These are phyloP conservation scores for Leptopilina boulardi DNA, from an alignment of 1,140 invertebrate species.

Conservation along the genomic window DNA sequence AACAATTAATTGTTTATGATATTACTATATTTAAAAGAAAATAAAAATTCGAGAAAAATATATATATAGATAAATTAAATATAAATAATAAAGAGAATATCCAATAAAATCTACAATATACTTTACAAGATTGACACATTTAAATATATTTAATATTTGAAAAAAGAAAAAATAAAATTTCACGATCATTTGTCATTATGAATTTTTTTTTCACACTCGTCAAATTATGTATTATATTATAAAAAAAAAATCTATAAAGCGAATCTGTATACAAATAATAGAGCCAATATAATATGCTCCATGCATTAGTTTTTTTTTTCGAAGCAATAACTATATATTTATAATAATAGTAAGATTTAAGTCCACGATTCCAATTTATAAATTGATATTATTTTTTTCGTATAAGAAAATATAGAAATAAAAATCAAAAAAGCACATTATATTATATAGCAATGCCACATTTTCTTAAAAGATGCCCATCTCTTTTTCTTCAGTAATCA, in stretches of 20 bases:
- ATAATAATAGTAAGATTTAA: background rate
- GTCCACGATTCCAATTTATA: constrained; percentile 4
- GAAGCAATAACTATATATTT: background rate
- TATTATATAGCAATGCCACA: constrained; percentile 33
- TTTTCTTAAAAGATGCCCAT: constrained; percentile 31
- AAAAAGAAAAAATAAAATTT: background rate
- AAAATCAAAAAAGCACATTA: constrained; percentile 41
- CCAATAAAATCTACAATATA: too few species aligned
- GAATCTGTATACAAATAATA: background rate
- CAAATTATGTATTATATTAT: background rate
- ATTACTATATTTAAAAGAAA: too few species aligned
- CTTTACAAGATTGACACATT: background rate
- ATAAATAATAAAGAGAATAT: too few species aligned
- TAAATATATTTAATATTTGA: background rate
- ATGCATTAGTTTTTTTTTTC: background rate
- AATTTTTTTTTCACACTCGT: background rate
- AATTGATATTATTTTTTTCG: constrained; percentile 23
- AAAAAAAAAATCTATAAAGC: constrained; percentile 11
- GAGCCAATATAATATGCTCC: background rate
- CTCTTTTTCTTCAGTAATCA: constrained; percentile 46
- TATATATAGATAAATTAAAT: too few species aligned
- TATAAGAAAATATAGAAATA: constrained; percentile 46
- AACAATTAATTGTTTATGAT: too few species aligned
- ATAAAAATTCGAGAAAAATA: too few species aligned
- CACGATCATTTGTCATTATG: background rate